Evolutionary conservation across 2,888 invertebrate species (phyloP).

Genomic region (Cynaeus angustus): DNA sequence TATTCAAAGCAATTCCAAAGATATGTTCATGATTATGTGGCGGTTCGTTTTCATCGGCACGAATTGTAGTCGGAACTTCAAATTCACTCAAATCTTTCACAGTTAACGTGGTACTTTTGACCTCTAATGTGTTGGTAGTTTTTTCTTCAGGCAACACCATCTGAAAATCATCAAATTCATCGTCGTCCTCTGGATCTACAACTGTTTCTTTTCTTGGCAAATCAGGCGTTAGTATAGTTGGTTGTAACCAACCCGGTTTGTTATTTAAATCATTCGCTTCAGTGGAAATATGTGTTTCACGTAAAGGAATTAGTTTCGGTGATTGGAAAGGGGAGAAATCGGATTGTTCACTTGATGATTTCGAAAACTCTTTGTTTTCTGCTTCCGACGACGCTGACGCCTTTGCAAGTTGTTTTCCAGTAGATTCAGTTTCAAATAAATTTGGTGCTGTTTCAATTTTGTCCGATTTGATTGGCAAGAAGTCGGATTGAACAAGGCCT

Average conservation of each 20-base stretch:
- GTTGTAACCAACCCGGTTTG: constrained; percentile 61
- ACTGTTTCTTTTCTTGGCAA: constrained; percentile 59
- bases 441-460: constrained; percentile 6
- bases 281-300: constrained; percentile 69
- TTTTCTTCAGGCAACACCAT: constrained; percentile 56
- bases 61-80: not conserved
- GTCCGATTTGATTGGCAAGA: constrained; percentile 17
- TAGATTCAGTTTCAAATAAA: constrained; percentile 25
- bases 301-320: constrained; percentile 60
- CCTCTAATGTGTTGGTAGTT: constrained; percentile 15
- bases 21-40: constrained; percentile 30
- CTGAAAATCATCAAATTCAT: constrained; percentile 69
- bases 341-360: constrained; percentile 61
- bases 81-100: constrained; percentile 30
- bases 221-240: constrained; percentile 65
- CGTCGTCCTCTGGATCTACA: constrained; percentile 53
- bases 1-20: constrained; percentile 13
- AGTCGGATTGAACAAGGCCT: not conserved
- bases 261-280: constrained; percentile 40
- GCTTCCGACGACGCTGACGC: not conserved
- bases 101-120: constrained; percentile 5
- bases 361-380: constrained; percentile 27
- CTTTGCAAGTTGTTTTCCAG: constrained; percentile 9
- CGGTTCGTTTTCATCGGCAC: not conserved
- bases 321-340: constrained; percentile 73